Evolutionary conservation across 2,888 invertebrate species (phyloP), one percentile per base, ranked within the genome.

Genomic region (Phalangium opilio): DNA sequence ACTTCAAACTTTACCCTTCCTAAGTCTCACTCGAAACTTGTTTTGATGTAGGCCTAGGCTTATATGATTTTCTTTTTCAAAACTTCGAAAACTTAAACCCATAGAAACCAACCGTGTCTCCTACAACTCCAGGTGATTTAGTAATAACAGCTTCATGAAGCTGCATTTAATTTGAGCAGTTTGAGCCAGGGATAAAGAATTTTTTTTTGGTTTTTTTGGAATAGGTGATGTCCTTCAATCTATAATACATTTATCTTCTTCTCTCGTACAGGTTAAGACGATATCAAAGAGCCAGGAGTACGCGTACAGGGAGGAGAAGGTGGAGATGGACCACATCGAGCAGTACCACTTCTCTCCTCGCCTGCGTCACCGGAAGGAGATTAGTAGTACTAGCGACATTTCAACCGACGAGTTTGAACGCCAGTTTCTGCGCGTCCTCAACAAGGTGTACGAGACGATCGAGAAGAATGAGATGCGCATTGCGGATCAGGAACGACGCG

Each of bases 401-500:
- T 43, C 45, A 3, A 44, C 46, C 4, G 64, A 66, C 43, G 64
- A 65, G 52, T 75, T 77, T 58, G 79, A 80, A 61, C 69, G 70
- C 44, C 78, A 79, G 58, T 77, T 80, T 61, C 68, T 70, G 47
- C 74, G 73, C 56, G 81, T 77, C 61, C 75, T 75, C 66, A 78
- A 72, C 58, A 75, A 76, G 63, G 77, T 81, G 32, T 76, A 79
- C 62, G 73, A 75, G 54, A 83, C 83, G 3, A 81, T 85, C 50
- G 85, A 86, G 58, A 70, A 76, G 43, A 84, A 83, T 67, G 85
- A 83, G 63, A 75, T 78, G 60, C 74, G 87, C 3, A 73, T 84
- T 7, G 75, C 77, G 1, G 83, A 84, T 58, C 81, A 80, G 63
- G 84, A 86, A 62, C 72, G 79, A 44, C 71, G 79, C 45, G 85